A percentile compares a stretch with the other conserved stretches of the same genome.
These are phyloP conservation scores for Orthosia incerta DNA, from an alignment of 2,888 invertebrate genomes.

Conservation along the genomic window DNA sequence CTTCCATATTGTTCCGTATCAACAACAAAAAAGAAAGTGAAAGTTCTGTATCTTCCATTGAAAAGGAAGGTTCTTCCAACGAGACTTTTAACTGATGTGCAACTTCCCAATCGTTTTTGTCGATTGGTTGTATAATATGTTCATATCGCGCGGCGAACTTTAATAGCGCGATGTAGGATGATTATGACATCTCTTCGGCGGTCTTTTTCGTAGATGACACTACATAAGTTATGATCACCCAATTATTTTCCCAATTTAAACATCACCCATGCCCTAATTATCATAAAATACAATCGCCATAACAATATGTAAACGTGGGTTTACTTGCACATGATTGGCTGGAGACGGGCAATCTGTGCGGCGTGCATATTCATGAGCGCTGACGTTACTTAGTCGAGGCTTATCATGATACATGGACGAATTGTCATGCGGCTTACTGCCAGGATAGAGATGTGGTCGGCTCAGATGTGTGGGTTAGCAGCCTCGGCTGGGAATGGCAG, in stretches of 20 bases:
- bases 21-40: no score
- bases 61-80: no score
- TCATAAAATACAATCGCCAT: constrained; percentile 43
- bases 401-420: constrained; percentile 62
- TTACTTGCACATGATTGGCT: constrained; percentile 60
- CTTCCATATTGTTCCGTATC: no score
- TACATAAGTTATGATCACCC: neutral
- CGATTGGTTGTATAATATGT: no score
- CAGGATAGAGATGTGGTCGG: constrained; percentile 40
- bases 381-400: constrained; percentile 61
- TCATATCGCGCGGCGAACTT: no score
- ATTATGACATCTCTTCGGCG: no score
- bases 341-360: constrained; percentile 61
- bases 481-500: constrained; percentile 6
- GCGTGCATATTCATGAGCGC: constrained; percentile 64
- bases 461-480: constrained; percentile 25
- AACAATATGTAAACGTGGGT: constrained; percentile 53
- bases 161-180: no score
- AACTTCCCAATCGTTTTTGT: no score
- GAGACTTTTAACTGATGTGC: no score
- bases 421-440: constrained; percentile 49
- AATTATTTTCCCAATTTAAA: constrained; percentile 31
- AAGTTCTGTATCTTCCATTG: no score
- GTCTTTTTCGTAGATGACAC: no score
- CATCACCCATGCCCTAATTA: constrained; percentile 33